Evolutionary conservation across 2,797 vertebrate genomes (phyloP), one percentile per base, ranked within the genome.

Genomic region (Sparidentex hasta): DNA sequence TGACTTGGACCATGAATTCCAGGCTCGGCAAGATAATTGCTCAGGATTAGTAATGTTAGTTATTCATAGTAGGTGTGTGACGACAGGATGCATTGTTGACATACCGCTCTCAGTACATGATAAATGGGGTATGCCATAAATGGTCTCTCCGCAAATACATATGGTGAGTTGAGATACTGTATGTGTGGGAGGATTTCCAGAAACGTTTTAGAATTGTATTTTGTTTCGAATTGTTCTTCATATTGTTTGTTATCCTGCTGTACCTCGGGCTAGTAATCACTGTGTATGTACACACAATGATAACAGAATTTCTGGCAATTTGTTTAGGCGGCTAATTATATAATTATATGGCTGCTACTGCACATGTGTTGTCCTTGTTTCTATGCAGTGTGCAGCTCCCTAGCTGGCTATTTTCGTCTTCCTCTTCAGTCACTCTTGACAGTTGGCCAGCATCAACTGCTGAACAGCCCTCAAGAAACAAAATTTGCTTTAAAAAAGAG

Each of bases 351-450:
- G 78, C 81, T 85, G 80, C 84, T 85, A 20, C 74, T 62, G 78
- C 68, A 82, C 67, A 73, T 78, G 74, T 62, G 76, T 82, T 80
- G 89, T 88, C 81, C 87, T 91, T 88, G 87, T 90, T 84, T 81
- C 66, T 43, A 16, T 82, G 85, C 78, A 75, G 61, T 25, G 57
- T 74, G 55, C 72, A 80, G 83, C 83, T 87, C 85, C 78, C 80
- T 80, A 75, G 65, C 78, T 82, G 78, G 73, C 91, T 92, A 91
- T 94, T 94, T 94, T 72, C 3, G 20, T 85, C 81, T 74, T 79
- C 77, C 86, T 92, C 90, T 88, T 92, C 86, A 87, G 83, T 94
- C 91, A 91, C 78, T 81, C 83, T 67, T 90, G 90, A 91, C 88
- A 93, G 90, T 70, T 87, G 68, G 87, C 76, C 80, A 82, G 63